These are phyloP conservation scores for Chaenodraco wilsoni DNA, from an alignment of 2,797 vertebrate genomes.

Conservation along the genomic window DNA sequence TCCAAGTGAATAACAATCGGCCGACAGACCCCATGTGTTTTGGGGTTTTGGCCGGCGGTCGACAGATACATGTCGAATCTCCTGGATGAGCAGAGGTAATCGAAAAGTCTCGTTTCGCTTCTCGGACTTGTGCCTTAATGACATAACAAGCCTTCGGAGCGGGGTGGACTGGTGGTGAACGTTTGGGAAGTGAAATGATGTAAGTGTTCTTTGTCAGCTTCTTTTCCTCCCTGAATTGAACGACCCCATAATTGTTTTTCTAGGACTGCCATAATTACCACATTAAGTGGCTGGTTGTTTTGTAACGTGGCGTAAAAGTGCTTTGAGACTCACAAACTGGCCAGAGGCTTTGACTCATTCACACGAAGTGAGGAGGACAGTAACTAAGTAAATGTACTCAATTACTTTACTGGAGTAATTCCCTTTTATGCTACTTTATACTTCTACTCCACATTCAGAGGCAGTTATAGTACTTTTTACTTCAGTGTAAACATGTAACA, in stretches of 20 bases:
- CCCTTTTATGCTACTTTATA: too few species aligned
- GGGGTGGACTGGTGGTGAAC: slow-evolving; percentile 70
- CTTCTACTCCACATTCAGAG: too few species aligned
- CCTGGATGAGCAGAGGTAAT: slow-evolving; percentile 71
- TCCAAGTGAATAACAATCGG: slow-evolving; percentile 70
- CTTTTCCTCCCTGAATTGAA: slow-evolving; percentile 59
- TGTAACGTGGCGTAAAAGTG: slow-evolving; percentile 69
- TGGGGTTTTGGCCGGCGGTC: slow-evolving; percentile 64
- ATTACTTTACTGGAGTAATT: too few species aligned
- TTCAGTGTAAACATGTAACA: too few species aligned
- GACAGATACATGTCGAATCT: slow-evolving; percentile 76
- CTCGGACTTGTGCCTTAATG: slow-evolving; percentile 65
- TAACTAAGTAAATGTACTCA: too few species aligned
- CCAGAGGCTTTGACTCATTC: slow-evolving; percentile 50
- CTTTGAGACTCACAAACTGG: slow-evolving; percentile 45
- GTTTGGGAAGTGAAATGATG: slow-evolving; percentile 73
- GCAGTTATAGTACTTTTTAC: too few species aligned
- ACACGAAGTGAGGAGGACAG: slow-evolving; percentile 14
- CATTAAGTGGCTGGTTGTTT: slow-evolving; percentile 66
- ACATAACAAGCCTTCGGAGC: slow-evolving; percentile 73
- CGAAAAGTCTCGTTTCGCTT: slow-evolving; percentile 66
- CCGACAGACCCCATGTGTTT: slow-evolving; percentile 62
- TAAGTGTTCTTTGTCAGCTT: slow-evolving; percentile 71
- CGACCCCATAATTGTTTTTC: slow-evolving; percentile 67
- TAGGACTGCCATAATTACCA: slow-evolving; percentile 69